Evolutionary conservation across 2,888 invertebrate genomes (phyloP).

Genomic region (Galeopsomyia nigrocyanea): DNA sequence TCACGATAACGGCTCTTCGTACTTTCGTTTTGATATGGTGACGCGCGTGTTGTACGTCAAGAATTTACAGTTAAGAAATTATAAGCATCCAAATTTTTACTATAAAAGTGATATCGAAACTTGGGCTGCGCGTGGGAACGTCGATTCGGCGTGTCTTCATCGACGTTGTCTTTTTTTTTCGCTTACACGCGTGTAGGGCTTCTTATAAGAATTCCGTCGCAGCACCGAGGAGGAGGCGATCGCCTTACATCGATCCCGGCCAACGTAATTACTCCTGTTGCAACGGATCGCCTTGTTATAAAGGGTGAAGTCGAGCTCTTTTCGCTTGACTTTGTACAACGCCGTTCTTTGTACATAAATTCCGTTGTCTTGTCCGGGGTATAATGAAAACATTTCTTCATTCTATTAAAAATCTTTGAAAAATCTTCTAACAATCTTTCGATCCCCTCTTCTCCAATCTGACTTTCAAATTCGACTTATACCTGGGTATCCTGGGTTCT

Average conservation of each 20-base stretch:
- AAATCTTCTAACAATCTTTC: no score
- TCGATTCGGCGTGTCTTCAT: constrained; percentile 26
- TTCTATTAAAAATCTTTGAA: no score
- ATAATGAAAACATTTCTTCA: no score
- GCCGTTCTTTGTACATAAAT: no score
- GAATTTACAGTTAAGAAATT: no score
- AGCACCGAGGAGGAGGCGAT: constrained; percentile 46
- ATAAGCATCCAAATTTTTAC: background rate
- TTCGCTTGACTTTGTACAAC: no score
- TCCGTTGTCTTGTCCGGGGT: no score
- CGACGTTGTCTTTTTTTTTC: constrained; percentile 21
- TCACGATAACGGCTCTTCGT: background rate
- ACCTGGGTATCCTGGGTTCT: no score
- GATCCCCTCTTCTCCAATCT: no score
- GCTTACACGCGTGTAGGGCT: constrained; percentile 51
- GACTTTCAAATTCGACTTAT: no score
- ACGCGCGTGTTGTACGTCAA: background rate
- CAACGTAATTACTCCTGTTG: constrained; percentile 40
- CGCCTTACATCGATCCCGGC: constrained; percentile 50
- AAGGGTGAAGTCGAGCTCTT: no score
- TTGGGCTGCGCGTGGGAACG: constrained; percentile 37
- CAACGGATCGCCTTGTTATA: constrained; percentile 9
- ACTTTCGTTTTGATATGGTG: background rate
- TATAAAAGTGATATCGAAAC: background rate
- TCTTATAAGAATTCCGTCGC: constrained; percentile 58